phyloP scores from a whole-genome alignment of 1,140 invertebrate species.

The Pseudomyrmex concolor region DNA sequence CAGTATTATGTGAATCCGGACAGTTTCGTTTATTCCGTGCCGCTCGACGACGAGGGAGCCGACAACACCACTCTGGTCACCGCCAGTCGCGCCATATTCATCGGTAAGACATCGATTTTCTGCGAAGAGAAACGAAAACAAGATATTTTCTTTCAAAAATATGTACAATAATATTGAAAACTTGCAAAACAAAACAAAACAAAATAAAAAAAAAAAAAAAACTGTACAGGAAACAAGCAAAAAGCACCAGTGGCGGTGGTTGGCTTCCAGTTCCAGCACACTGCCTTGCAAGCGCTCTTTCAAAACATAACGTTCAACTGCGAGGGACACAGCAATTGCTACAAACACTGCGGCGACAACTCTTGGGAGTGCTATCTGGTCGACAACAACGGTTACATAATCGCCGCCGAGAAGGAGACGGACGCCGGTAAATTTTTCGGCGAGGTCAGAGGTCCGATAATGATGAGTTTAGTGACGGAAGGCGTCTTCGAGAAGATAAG shows the following conservation, averaged over 20 bases:
- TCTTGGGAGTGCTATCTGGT: conserved; percentile 93
- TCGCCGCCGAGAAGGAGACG: conserved; percentile 89
- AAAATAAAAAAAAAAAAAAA: conserved; percentile 10
- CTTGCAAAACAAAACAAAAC: neutral
- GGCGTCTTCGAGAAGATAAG: conserved; percentile 91
- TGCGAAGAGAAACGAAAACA: neutral
- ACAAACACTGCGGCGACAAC: conserved; percentile 89
- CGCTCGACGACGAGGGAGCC: conserved; percentile 89
- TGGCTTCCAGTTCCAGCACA: conserved; percentile 95
- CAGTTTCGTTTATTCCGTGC: conserved; percentile 95
- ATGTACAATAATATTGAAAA: neutral
- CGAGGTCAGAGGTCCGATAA: conserved; percentile 90
- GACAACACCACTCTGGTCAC: conserved; percentile 91
- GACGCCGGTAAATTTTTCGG: conserved; percentile 95
- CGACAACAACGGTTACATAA: conserved; percentile 95
- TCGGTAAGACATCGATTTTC: conserved; percentile 71
- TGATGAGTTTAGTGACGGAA: conserved; percentile 91
- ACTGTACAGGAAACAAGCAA: conserved; percentile 79
- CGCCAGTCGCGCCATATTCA: conserved; percentile 94
- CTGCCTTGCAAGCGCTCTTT: conserved; percentile 90
- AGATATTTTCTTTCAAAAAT: neutral
- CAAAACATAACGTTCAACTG: conserved; percentile 90
- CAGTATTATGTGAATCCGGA: conserved; percentile 92
- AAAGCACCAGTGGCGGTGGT: conserved; percentile 95
- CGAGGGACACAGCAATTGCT: conserved; percentile 85